A percentile compares a stretch with the other conserved stretches of the same genome.
These are phyloP conservation scores for Zaprionus africanus DNA, from an alignment of 1,140 invertebrate genomes.

Conservation along the genomic window DNA sequence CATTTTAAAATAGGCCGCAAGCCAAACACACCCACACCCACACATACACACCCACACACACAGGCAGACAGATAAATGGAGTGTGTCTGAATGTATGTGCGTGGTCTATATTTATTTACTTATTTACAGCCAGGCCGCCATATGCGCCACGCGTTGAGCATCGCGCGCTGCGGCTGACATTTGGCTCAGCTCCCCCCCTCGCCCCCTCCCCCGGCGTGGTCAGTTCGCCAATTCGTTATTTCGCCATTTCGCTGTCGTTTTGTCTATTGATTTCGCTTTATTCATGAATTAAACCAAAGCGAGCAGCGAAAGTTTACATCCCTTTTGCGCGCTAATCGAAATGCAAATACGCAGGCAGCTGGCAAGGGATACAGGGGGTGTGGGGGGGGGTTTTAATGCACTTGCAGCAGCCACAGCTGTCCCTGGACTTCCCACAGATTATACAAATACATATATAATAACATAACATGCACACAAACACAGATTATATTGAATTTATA, in stretches of 20 bases:
- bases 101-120: conserved; percentile 74
- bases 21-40: conserved; percentile 10
- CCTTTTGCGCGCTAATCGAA: conserved; percentile 32
- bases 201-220: background rate
- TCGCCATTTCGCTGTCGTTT: conserved; percentile 6
- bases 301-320: background rate
- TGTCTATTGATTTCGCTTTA: conserved; percentile 50
- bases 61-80: conserved; percentile 13
- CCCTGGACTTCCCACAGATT: background rate
- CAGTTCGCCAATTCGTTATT: conserved; percentile 27
- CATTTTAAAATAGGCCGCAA: conserved; percentile 69
- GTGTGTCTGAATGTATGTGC: conserved; percentile 31
- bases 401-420: conserved; percentile 11
- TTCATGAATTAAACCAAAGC: conserved; percentile 42
- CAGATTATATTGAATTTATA: background rate
- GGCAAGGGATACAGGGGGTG: background rate
- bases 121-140: conserved; percentile 65
- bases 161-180: conserved; percentile 64
- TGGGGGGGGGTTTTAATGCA: background rate
- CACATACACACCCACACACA: conserved; percentile 8
- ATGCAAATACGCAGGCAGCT: conserved; percentile 39
- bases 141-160: conserved; percentile 60
- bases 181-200: conserved; percentile 12
- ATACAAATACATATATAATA: background rate
- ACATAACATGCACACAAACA: background rate